These are phyloP conservation scores for Thyatira batis DNA, from an alignment of 2,888 invertebrate genomes.

Conservation along the genomic window DNA sequence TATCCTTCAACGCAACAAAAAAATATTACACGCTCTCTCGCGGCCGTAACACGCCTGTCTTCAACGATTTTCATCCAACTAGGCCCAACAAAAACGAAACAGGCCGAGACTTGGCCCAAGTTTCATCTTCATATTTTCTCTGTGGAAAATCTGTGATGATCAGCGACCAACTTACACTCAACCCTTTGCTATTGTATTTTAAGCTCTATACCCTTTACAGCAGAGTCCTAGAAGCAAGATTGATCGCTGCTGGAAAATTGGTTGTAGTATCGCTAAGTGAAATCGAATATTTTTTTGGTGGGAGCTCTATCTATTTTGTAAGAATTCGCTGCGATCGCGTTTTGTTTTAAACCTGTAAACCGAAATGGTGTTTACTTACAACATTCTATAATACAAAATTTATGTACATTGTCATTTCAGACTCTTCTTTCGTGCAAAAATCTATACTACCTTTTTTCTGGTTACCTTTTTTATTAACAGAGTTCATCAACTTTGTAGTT, in stretches of 20 bases:
- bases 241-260: constrained; percentile 11
- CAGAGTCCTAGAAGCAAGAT: not conserved
- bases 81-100: constrained; percentile 44
- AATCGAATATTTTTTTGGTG: constrained; percentile 43
- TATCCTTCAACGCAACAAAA: constrained; percentile 31
- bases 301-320: constrained; percentile 13
- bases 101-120: constrained; percentile 34
- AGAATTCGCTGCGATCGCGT: constrained; percentile 22
- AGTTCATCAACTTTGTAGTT: no score
- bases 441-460: no score
- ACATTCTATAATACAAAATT: no score
- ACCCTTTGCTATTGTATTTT: constrained; percentile 6
- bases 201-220: no score
- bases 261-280: constrained; percentile 31
- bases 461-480: no score
- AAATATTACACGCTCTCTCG: constrained; percentile 27
- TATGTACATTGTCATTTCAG: no score
- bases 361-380: not conserved
- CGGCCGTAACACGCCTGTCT: constrained; percentile 30
- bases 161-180: constrained; percentile 18
- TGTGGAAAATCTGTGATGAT: constrained; percentile 38
- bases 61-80: constrained; percentile 36
- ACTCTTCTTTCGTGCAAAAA: no score
- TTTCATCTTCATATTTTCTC: constrained; percentile 54
- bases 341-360: constrained; percentile 15